Conservation (phyloP, 1,140 invertebrate genomes). For the Delia radicum region DNA sequence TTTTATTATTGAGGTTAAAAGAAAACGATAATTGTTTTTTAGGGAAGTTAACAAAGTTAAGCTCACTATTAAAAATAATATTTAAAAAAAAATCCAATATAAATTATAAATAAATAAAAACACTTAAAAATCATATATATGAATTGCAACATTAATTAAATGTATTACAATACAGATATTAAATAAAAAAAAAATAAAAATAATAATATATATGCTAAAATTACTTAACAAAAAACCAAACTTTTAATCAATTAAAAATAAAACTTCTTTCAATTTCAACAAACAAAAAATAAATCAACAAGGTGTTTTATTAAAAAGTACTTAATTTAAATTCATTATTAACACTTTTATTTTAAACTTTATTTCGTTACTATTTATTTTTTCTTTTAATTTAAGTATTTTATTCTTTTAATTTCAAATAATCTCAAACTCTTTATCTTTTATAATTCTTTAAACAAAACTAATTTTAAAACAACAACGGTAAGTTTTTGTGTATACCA, state of each 20-base stretch:
- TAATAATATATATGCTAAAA: slow-evolving; percentile 2
- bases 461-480: background rate
- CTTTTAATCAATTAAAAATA: slow-evolving; percentile 24
- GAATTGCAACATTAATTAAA: slow-evolving; percentile 25
- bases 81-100: background rate
- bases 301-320: background rate
- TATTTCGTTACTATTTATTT: background rate
- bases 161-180: slow-evolving; percentile 13
- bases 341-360: background rate
- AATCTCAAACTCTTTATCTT: background rate
- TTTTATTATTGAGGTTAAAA: slow-evolving; percentile 13
- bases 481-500: background rate
- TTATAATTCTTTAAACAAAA: background rate
- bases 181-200: background rate
- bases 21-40: slow-evolving; percentile 21
- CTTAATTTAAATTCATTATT: background rate
- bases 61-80: slow-evolving; percentile 9
- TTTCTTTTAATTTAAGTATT: background rate
- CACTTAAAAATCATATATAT: background rate
- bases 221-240: background rate
- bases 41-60: slow-evolving; percentile 27
- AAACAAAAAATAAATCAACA: background rate
- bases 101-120: background rate
- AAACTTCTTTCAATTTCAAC: slow-evolving; percentile 24
- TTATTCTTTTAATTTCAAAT: background rate